These are phyloP conservation scores for Harmothoe impar DNA, from an alignment of 2,888 invertebrate genomes.

Conservation along the genomic window DNA sequence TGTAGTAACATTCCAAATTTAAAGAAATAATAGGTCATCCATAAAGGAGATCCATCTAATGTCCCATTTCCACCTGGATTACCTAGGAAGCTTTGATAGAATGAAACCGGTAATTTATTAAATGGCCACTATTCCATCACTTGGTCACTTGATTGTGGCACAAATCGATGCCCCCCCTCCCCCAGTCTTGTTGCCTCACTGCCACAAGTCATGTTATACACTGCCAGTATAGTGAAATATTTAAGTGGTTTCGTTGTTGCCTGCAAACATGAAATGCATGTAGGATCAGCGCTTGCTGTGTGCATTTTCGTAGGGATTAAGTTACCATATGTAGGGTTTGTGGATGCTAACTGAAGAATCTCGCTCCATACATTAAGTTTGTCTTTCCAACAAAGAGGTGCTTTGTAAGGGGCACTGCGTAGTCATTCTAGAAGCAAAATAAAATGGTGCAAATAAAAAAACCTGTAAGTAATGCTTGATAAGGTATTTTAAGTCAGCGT, in stretches of 20 bases:
- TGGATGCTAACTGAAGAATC: slow-evolving; percentile 27
- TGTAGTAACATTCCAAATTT: slow-evolving; percentile 18
- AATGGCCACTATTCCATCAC: not conserved
- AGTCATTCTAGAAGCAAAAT: not conserved
- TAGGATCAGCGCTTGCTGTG: not conserved
- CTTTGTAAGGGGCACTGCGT: slow-evolving; percentile 4
- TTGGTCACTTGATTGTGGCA: not conserved
- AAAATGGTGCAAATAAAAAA: not conserved
- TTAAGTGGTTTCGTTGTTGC: not conserved
- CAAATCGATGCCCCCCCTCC: not conserved
- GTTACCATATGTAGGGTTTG: not conserved
- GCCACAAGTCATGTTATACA: slow-evolving; percentile 40
- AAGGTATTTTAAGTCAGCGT: slow-evolving; percentile 17
- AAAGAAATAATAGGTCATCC: not conserved
- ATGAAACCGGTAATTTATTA: not conserved
- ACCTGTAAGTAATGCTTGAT: slow-evolving; percentile 52
- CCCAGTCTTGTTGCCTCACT: slow-evolving; percentile 50
- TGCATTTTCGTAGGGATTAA: slow-evolving; percentile 9
- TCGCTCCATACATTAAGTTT: slow-evolving; percentile 38
- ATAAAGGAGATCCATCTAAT: not conserved
- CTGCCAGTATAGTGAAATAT: slow-evolving; percentile 35
- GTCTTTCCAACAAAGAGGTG: not conserved
- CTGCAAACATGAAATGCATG: not conserved
- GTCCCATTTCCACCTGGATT: not conserved
- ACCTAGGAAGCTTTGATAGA: not conserved